Evolutionary conservation across 2,113 vertebrate genomes (phyloP), one percentile per base, ranked within the genome.

Genomic region (Entosphenus tridentatus): DNA sequence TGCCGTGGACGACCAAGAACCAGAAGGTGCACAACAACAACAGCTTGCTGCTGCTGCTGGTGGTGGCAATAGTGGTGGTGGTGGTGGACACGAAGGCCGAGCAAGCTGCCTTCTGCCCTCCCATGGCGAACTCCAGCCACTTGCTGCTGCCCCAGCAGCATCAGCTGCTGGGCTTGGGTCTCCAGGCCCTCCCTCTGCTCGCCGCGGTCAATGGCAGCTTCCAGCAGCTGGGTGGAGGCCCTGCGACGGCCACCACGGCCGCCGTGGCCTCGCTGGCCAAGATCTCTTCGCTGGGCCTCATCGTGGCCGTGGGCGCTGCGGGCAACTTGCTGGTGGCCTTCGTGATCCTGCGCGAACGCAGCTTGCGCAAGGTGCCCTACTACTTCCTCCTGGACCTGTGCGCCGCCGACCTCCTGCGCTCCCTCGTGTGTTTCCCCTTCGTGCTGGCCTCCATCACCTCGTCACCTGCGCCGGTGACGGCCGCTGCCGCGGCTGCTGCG

Each of bases 91-190:
- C 39, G 39, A 39, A 39, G 39, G 39, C 39, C 39, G 39, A 39
- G 39, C 39, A 39, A 39, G 39, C 39, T 39, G 39, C 39, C 86
- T 84, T 91, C 87, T 87, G 86, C 92, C 91, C 83, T 95, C 95
- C 93, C 95, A 98, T 98, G 93, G 93, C 93, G 93, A 98, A 98
- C 89, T 93, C 95, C 86, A 98, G 93, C 87, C 93, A 98, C 95
- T 39, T 39, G 39, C 21, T 21, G 21, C 21, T 21, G 21, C 21
- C 21, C 21, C 39, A 39, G 5, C 39, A 39, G 39, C 39, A 39
- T 7, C 39, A 39, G 6, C 39, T 39, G 39, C 39, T 39, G 39
- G 39, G 6, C 39, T 39, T 39, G 39, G 39, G 39, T 7, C 39
- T 39, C 39, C 39, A 39, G 39, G 39, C 39, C 39, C 39, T 39